phyloP scores from a whole-genome alignment of 2,888 invertebrate species.

The Galerucella calmariensis region DNA sequence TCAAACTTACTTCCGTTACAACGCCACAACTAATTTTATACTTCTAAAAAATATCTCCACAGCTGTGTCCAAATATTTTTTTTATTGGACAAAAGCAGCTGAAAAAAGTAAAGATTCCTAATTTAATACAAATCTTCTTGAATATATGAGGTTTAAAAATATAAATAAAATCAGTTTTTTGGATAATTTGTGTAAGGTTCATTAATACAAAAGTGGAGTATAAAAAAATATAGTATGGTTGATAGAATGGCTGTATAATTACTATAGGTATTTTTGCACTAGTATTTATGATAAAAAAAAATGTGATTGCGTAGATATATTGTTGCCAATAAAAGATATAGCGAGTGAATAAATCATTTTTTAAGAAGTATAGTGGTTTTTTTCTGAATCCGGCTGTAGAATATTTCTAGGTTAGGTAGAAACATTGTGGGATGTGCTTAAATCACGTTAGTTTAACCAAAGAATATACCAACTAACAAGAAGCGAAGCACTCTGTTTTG shows the following conservation, averaged over 20 bases:
- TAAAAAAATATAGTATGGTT: slow-evolving; percentile 48
- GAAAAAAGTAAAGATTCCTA: too few relatives aligned
- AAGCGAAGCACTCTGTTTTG: too few relatives aligned
- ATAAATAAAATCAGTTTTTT: slow-evolving; percentile 12
- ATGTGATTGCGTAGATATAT: slow-evolving; percentile 61
- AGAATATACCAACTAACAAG: too few relatives aligned
- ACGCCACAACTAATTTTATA: too few relatives aligned
- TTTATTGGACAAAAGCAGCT: too few relatives aligned
- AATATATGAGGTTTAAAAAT: neutral
- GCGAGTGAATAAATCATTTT: slow-evolving; percentile 51
- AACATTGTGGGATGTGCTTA: too few relatives aligned
- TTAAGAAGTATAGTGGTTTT: slow-evolving; percentile 29
- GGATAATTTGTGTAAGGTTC: slow-evolving; percentile 7
- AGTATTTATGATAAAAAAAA: slow-evolving; percentile 63
- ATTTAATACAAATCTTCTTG: neutral
- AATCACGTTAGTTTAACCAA: too few relatives aligned
- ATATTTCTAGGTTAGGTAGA: too few relatives aligned
- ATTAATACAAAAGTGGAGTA: slow-evolving; percentile 44
- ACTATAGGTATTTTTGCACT: slow-evolving; percentile 66
- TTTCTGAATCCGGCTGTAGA: neutral
- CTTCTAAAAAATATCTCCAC: too few relatives aligned
- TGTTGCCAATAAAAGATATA: slow-evolving; percentile 56
- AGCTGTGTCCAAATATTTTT: too few relatives aligned
- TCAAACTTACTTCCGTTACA: too few relatives aligned
- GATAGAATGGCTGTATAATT: slow-evolving; percentile 55